Percentiles rank a stretch among this genome's conserved stretches.
These are phyloP conservation scores for Tursiops truncatus DNA, from an alignment of 2,113 vertebrate genomes.

Conservation along the genomic window DNA sequence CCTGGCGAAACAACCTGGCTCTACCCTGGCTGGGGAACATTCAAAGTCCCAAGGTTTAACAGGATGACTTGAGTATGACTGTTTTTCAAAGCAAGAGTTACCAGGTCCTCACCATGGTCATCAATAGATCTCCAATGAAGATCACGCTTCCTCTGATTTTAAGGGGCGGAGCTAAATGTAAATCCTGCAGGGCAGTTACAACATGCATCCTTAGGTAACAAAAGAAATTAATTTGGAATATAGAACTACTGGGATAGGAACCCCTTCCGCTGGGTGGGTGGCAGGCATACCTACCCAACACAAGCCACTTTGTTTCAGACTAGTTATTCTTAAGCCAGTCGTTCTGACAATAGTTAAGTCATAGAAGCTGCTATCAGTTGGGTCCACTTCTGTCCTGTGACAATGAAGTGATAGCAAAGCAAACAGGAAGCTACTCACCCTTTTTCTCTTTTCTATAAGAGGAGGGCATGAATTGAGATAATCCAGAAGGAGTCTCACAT, in stretches of 20 bases:
- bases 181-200: neutral
- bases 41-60: neutral
- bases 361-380: neutral
- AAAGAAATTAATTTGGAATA: neutral
- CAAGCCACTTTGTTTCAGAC: neutral
- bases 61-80: neutral
- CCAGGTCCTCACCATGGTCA: neutral
- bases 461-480: neutral
- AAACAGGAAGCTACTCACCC: neutral
- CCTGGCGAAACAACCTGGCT: neutral
- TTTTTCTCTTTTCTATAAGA: neutral
- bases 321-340: neutral
- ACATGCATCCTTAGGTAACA: too few species aligned
- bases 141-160: neutral
- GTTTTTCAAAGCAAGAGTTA: neutral
- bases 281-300: neutral
- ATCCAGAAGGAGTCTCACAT: neutral
- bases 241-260: neutral
- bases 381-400: neutral
- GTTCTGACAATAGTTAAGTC: neutral
- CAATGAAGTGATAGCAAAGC: neutral
- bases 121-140: neutral
- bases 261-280: neutral
- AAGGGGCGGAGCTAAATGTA: neutral
- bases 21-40: fast-evolving